Evolutionary conservation across 2,797 vertebrate species (phyloP).

Genomic region (Cottoperca gobio): DNA sequence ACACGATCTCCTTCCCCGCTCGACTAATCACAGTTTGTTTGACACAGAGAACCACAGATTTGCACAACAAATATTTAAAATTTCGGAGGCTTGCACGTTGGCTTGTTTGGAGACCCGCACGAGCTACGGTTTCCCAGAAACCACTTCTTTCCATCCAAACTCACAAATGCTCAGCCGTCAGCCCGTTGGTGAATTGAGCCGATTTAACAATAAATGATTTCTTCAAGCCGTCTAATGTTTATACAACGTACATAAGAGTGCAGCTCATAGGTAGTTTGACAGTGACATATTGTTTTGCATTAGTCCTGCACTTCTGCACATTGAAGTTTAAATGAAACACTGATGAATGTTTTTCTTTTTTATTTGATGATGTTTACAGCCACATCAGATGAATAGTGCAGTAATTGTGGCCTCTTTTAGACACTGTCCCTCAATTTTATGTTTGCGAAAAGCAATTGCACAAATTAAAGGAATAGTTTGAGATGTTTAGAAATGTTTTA

Average conservation of each 20-base stretch:
- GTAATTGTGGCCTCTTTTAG: background rate
- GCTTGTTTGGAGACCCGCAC: slow-evolving; percentile 17
- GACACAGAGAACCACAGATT: slow-evolving; percentile 52
- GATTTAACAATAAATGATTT: background rate
- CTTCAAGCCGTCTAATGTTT: background rate
- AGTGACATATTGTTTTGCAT: background rate
- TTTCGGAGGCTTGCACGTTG: slow-evolving; percentile 39
- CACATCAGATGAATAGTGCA: background rate
- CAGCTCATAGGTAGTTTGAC: background rate
- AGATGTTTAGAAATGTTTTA: background rate
- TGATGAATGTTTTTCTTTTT: background rate
- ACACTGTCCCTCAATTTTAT: background rate
- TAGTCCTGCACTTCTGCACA: background rate
- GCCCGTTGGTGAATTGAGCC: background rate
- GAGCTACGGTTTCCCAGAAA: slow-evolving; percentile 41
- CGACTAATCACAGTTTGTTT: slow-evolving; percentile 30
- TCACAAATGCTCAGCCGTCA: slow-evolving; percentile 13
- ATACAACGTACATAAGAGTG: background rate
- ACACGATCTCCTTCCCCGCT: slow-evolving; percentile 16
- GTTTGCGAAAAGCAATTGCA: background rate
- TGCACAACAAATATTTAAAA: slow-evolving; percentile 45
- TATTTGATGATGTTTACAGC: background rate
- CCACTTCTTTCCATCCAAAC: slow-evolving; percentile 32
- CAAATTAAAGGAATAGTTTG: background rate
- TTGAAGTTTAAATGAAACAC: background rate